Conservation (phyloP, 2,888 invertebrate genomes). For the Zygothrica quintamaculata region DNA sequence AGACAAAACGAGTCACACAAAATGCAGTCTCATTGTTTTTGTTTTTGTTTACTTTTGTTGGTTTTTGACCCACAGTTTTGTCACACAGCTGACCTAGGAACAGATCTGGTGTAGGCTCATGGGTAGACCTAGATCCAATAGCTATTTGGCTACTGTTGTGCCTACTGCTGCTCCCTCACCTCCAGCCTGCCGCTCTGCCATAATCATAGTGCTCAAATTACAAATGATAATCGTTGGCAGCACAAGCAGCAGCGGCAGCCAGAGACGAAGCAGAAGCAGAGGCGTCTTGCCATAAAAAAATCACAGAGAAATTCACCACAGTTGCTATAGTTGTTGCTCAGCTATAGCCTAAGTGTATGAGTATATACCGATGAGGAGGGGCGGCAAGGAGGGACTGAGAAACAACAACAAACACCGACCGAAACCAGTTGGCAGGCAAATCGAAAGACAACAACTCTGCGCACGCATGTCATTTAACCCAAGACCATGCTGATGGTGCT, state of each 20-base stretch:
- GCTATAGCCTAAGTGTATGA: no score
- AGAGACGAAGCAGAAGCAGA: conserved; percentile 24
- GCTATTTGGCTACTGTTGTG: conserved; percentile 35
- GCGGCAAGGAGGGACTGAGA: neutral
- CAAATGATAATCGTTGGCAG: conserved; percentile 48
- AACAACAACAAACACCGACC: no score
- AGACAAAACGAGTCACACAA: conserved; percentile 26
- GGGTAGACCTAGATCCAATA: neutral
- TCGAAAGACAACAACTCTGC: conserved; percentile 62
- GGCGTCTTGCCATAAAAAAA: conserved; percentile 59
- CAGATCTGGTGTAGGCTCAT: conserved; percentile 25
- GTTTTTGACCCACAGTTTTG: conserved; percentile 64
- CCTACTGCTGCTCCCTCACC: neutral
- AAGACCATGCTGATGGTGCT: conserved; percentile 2
- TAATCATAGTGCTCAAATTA: conserved; percentile 36
- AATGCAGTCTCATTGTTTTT: conserved; percentile 67
- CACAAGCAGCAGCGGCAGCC: neutral
- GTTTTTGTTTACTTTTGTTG: no score
- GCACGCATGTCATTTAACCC: conserved; percentile 61
- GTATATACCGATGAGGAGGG: neutral
- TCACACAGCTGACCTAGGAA: conserved; percentile 57
- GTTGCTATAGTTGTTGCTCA: conserved; percentile 1
- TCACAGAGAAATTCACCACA: conserved; percentile 60
- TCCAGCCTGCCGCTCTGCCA: no score
- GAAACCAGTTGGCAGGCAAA: conserved; percentile 61